Percentiles rank a stretch among this genome's conserved stretches.
Conservation (phyloP, 2,113 vertebrate genomes). For the Colaptes auratus region DNA sequence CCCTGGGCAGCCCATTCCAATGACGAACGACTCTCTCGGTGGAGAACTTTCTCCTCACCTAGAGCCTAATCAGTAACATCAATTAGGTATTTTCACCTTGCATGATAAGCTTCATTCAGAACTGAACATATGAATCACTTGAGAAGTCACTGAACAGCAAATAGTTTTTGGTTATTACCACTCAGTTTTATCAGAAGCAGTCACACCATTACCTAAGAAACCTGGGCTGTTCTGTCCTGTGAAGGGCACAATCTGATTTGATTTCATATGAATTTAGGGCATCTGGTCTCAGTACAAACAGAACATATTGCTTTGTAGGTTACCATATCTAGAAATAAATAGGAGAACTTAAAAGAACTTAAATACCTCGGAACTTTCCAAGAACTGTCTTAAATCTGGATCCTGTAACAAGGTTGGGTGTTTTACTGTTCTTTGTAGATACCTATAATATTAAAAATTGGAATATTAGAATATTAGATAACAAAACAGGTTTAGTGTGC, state of each 20-base stretch:
- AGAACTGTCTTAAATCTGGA: constrained; percentile 93
- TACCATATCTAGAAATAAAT: not conserved
- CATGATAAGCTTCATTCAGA: not conserved
- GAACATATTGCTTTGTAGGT: not conserved
- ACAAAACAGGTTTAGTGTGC: not conserved
- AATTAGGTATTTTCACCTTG: not conserved
- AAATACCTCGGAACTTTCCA: constrained; percentile 94
- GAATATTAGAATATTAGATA: constrained; percentile 16
- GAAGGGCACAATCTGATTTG: not conserved
- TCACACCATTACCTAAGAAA: not conserved
- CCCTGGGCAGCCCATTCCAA: too few relatives aligned
- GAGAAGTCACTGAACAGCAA: not conserved
- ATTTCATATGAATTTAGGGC: not conserved
- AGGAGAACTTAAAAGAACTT: constrained; percentile 12
- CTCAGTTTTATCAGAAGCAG: not conserved
- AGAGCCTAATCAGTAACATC: not conserved
- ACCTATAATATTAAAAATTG: constrained; percentile 79
- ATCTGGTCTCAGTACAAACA: not conserved
- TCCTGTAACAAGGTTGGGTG: constrained; percentile 95
- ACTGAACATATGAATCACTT: not conserved
- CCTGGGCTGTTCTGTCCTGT: not conserved
- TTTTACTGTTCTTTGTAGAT: constrained; percentile 93
- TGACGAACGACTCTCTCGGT: too few relatives aligned
- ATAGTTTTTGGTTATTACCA: not conserved
- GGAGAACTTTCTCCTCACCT: too few relatives aligned